Percentiles rank a stretch among this genome's conserved stretches.
Conservation (phyloP, 2,113 vertebrate species). For the Ondatra zibethicus region DNA sequence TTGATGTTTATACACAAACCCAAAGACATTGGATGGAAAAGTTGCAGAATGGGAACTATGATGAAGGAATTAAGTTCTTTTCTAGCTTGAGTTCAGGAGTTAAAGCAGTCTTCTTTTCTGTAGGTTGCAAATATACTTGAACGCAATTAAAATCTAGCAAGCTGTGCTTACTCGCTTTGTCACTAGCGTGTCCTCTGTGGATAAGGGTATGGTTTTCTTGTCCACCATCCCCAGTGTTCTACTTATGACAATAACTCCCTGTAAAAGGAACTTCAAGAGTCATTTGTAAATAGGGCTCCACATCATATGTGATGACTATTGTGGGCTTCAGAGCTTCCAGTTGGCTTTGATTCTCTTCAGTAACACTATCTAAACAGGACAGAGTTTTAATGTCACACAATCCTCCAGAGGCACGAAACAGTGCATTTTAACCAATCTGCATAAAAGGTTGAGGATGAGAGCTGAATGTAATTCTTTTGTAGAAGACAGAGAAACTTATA, state of each 20-base stretch:
- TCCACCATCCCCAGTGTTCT: neutral
- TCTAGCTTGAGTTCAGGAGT: neutral
- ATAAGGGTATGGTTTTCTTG: neutral
- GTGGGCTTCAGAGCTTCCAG: neutral
- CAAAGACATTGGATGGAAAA: neutral
- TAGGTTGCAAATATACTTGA: neutral
- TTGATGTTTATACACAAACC: neutral
- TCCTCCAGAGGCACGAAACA: slow-evolving; percentile 66
- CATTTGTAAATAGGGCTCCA: slow-evolving; percentile 18
- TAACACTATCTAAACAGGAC: slow-evolving; percentile 40
- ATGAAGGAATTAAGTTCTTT: neutral
- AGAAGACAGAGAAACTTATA: slow-evolving; percentile 57
- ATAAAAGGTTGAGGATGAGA: slow-evolving; percentile 52
- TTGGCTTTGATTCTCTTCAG: neutral
- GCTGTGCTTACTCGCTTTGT: neutral
- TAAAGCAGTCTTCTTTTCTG: neutral
- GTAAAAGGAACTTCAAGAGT: neutral
- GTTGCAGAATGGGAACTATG: neutral
- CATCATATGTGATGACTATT: neutral
- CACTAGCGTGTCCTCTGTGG: neutral
- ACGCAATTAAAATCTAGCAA: neutral
- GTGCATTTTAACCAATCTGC: slow-evolving; percentile 59
- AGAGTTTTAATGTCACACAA: slow-evolving; percentile 61
- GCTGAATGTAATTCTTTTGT: slow-evolving; percentile 59
- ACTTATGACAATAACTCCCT: neutral